Evolutionary conservation across 2,113 vertebrate species (phyloP).

Genomic region (Coturnix japonica): DNA sequence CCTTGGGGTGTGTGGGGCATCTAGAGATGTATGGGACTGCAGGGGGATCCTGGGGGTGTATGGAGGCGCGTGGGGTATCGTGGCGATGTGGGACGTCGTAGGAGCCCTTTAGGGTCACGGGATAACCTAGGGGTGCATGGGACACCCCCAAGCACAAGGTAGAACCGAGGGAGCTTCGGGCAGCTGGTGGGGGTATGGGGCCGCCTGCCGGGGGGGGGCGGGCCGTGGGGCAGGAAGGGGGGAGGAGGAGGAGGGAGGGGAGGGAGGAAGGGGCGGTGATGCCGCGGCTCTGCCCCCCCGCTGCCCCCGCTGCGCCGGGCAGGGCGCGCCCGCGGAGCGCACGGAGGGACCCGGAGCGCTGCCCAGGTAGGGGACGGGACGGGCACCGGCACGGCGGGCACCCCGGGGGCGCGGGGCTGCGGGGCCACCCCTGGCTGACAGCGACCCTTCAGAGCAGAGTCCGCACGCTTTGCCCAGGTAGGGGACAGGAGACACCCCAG

Average conservation of each 20-base stretch:
- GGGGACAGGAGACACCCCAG: rapidly evolving
- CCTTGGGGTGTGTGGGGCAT: rapidly evolving
- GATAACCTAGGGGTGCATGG: not conserved
- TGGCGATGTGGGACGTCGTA: not conserved
- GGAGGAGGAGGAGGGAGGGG: not conserved
- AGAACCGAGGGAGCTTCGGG: not conserved
- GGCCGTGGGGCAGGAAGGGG: not conserved
- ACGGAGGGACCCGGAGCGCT: not conserved
- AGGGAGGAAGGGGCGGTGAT: constrained; percentile 61
- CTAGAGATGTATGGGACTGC: not conserved
- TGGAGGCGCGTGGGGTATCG: not conserved
- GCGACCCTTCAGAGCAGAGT: not conserved
- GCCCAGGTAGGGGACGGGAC: not conserved
- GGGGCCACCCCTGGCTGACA: not conserved
- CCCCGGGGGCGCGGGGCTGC: not conserved
- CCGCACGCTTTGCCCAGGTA: not conserved
- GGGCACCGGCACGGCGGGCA: not conserved
- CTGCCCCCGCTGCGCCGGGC: not conserved
- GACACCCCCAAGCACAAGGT: not conserved
- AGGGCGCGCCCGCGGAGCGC: not conserved
- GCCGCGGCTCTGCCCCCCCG: constrained; percentile 52
- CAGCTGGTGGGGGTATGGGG: not conserved
- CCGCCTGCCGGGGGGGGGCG: not conserved
- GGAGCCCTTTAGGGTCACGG: too few relatives aligned
- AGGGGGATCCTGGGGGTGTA: too few relatives aligned